These are phyloP conservation scores for Porites divaricata DNA, from an alignment of 92 coral and sea anemone species.

Conservation along the genomic window DNA sequence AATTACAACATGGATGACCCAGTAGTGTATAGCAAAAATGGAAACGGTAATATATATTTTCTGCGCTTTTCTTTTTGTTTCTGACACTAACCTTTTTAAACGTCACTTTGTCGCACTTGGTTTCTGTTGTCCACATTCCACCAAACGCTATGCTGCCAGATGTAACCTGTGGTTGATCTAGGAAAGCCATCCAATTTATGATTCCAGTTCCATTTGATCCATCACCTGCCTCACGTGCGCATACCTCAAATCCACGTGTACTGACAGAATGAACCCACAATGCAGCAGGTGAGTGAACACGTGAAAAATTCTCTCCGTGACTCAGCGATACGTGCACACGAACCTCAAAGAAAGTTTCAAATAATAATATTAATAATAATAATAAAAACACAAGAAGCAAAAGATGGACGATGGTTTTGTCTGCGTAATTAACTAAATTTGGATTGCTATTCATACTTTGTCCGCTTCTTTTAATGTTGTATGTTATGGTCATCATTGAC, in stretches of 20 bases:
- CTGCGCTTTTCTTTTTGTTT: background rate
- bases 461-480: too few relatives aligned
- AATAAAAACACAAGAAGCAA: too few relatives aligned
- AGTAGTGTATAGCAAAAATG: background rate
- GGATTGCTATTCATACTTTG: too few relatives aligned
- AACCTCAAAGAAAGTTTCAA: background rate
- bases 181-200: conserved; percentile 48
- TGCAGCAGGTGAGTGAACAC: conserved; percentile 51
- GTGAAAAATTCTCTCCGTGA: conserved; percentile 15
- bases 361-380: too few relatives aligned
- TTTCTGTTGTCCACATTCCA: background rate
- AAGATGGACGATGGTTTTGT: too few relatives aligned
- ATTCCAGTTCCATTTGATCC: conserved; percentile 40
- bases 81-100: background rate
- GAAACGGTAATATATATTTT: too few relatives aligned
- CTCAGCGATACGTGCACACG: conserved; percentile 17
- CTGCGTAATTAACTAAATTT: too few relatives aligned
- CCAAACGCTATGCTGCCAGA: background rate
- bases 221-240: conserved; percentile 31
- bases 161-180: background rate
- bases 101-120: background rate
- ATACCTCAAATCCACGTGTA: conserved; percentile 37
- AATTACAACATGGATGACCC: background rate
- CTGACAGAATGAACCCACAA: conserved; percentile 35
- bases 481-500: too few relatives aligned